Conservation (phyloP, 2,888 invertebrate species). For the Drosophila macrospina region DNA sequence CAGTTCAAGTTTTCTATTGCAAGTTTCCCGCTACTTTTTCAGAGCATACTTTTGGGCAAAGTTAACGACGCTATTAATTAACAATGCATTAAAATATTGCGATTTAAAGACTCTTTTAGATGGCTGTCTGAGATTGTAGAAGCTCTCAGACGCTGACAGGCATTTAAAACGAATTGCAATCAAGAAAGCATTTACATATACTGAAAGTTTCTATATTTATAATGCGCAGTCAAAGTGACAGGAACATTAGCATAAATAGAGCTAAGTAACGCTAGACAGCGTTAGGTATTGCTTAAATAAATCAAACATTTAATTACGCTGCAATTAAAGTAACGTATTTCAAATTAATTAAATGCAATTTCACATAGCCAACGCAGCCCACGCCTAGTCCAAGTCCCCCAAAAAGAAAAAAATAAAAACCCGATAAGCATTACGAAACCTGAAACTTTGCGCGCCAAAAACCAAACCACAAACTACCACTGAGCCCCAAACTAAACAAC, state of each 20-base stretch:
- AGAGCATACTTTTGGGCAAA: constrained; percentile 49
- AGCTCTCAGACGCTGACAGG: constrained; percentile 10
- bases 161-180: constrained; percentile 27
- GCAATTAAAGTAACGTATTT: constrained; percentile 80
- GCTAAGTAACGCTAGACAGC: constrained; percentile 8
- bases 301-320: constrained; percentile 77
- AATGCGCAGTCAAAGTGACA: constrained; percentile 32
- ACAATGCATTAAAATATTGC: constrained; percentile 5
- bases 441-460: constrained; percentile 62
- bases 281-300: constrained; percentile 55
- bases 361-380: constrained; percentile 27
- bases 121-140: background rate
- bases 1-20: background rate
- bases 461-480: constrained; percentile 42
- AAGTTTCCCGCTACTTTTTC: background rate
- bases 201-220: constrained; percentile 30
- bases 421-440: constrained; percentile 58
- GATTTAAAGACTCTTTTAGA: constrained; percentile 2
- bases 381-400: constrained; percentile 36
- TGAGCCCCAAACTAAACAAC: constrained; percentile 19
- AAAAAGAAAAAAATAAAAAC: constrained; percentile 12
- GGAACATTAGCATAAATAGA: constrained; percentile 54
- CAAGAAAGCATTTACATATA: constrained; percentile 45
- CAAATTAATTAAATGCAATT: constrained; percentile 78
- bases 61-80: constrained; percentile 14